Evolutionary conservation across 2,113 vertebrate genomes (phyloP).

Genomic region (Dromas ardeola): DNA sequence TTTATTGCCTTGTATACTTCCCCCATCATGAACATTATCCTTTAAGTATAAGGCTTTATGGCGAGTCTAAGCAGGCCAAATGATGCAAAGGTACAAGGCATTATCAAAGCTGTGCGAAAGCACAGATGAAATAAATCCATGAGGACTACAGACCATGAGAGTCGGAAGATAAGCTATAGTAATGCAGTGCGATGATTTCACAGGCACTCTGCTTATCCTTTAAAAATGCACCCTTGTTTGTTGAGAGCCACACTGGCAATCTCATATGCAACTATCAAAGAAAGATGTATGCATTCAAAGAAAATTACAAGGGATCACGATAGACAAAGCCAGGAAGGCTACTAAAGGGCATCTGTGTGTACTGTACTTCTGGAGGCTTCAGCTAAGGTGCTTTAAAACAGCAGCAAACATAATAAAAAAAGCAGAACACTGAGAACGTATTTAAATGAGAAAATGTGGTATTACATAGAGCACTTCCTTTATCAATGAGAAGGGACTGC

Average conservation of each 20-base stretch:
- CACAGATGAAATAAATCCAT: slow-evolving; percentile 36
- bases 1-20: slow-evolving; percentile 58
- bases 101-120: background rate
- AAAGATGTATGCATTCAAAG: background rate
- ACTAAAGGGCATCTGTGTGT: background rate
- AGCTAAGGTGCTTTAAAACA: background rate
- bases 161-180: background rate
- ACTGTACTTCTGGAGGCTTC: background rate
- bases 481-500: background rate
- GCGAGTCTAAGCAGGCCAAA: background rate
- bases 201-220: background rate
- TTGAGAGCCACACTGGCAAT: background rate
- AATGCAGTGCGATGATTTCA: background rate
- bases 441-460: background rate
- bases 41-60: slow-evolving; percentile 31
- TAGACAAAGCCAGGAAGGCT: background rate
- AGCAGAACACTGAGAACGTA: background rate
- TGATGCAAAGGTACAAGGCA: background rate
- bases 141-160: slow-evolving; percentile 14
- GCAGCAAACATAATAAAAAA: background rate
- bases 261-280: background rate
- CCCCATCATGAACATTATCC: slow-evolving; percentile 38
- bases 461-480: background rate
- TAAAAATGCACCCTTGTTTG: slow-evolving; percentile 9
- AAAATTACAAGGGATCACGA: background rate